phyloP scores from a whole-genome alignment of 2,113 vertebrate genomes.

The Amazona vittata region DNA sequence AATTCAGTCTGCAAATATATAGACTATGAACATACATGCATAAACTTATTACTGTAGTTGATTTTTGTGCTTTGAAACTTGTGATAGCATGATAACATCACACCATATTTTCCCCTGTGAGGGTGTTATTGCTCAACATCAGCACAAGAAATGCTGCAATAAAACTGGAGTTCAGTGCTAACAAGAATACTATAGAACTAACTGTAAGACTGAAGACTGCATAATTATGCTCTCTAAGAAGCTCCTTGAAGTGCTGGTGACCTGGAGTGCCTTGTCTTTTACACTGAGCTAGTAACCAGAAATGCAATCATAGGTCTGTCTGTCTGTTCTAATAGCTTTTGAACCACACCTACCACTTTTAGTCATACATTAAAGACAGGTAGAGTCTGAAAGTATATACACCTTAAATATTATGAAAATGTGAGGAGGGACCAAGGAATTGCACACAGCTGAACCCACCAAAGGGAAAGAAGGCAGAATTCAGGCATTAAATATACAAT shows the following conservation, averaged over 20 bases:
- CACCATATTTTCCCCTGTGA: neutral
- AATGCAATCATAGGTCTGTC: neutral
- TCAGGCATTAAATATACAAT: neutral
- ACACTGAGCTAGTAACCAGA: neutral
- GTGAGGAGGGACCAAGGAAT: neutral
- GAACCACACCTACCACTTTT: neutral
- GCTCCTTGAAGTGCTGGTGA: neutral
- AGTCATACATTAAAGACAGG: neutral
- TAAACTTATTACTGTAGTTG: neutral
- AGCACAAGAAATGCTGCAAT: neutral
- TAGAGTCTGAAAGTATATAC: neutral
- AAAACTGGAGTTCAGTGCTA: neutral
- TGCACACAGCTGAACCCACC: neutral
- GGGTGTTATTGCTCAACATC: neutral
- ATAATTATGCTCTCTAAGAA: neutral
- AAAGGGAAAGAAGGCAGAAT: neutral
- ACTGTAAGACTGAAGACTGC: too few species aligned
- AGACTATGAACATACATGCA: neutral
- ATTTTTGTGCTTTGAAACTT: neutral
- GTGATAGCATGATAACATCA: neutral
- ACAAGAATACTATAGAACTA: neutral
- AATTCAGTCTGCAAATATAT: neutral
- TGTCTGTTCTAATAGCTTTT: neutral
- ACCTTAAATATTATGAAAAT: neutral
- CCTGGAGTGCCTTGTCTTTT: neutral